These are phyloP conservation scores for Molothrus aeneus DNA, from an alignment of 2,797 vertebrate species.

Conservation along the genomic window DNA sequence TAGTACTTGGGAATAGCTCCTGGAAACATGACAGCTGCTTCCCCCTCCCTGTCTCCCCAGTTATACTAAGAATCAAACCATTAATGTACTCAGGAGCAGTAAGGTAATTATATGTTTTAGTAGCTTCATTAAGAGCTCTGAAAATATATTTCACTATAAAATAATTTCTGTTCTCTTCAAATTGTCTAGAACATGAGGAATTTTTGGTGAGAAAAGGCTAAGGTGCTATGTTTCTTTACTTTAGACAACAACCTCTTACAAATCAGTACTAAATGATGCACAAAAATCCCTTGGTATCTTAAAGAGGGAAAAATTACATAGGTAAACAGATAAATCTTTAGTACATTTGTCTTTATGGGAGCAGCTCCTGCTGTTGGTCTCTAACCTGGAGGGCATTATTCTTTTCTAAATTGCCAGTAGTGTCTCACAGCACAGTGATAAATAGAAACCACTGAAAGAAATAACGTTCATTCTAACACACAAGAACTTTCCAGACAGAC, in stretches of 20 bases:
- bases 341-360: constrained; percentile 77
- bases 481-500: constrained; percentile 69
- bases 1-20: neutral
- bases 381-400: constrained; percentile 77
- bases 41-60: neutral
- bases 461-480: constrained; percentile 65
- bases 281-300: constrained; percentile 72
- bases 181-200: constrained; percentile 56
- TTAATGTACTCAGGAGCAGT: constrained; percentile 18
- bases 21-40: constrained; percentile 27
- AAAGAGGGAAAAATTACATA: constrained; percentile 75
- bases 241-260: constrained; percentile 67
- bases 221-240: constrained; percentile 57
- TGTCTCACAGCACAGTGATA: constrained; percentile 74
- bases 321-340: constrained; percentile 80
- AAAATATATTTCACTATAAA: constrained; percentile 1
- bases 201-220: constrained; percentile 42
- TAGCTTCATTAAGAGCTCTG: constrained; percentile 34
- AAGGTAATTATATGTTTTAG: constrained; percentile 55
- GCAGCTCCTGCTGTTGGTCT: constrained; percentile 75
- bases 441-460: constrained; percentile 76
- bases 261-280: constrained; percentile 76
- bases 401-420: constrained; percentile 75
- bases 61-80: constrained; percentile 13
- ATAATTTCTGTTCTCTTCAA: constrained; percentile 16